Evolutionary conservation across 2,888 invertebrate genomes (phyloP).

Genomic region (Clitarchus hookeri): DNA sequence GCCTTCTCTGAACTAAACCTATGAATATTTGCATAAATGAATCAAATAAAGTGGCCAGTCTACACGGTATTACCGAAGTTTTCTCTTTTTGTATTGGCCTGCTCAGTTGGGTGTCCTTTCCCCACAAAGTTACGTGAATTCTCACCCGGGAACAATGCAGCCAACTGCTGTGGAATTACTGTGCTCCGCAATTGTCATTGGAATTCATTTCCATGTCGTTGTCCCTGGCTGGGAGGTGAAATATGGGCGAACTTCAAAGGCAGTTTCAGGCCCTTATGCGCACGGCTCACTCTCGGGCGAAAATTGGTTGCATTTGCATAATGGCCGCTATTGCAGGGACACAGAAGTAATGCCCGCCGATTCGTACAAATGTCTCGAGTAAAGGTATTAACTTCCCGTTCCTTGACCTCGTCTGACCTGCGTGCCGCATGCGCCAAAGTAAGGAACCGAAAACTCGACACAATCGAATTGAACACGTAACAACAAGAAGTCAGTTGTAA

Average conservation of each 20-base stretch:
- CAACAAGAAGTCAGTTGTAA: too few species aligned
- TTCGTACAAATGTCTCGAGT: too few species aligned
- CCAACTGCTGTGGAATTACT: background rate
- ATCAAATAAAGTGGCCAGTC: too few species aligned
- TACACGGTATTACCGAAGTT: background rate
- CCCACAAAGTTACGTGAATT: background rate
- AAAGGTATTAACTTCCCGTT: background rate
- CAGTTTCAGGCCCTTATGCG: background rate
- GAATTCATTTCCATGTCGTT: background rate
- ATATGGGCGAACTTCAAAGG: too few species aligned
- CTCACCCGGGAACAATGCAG: background rate
- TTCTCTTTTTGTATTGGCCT: background rate
- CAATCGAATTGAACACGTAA: too few species aligned
- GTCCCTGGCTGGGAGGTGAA: background rate
- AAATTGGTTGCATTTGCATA: background rate
- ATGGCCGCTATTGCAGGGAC: background rate
- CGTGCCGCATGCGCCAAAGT: too few species aligned
- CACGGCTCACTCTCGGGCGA: background rate
- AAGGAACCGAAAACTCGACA: too few species aligned
- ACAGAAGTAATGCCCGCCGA: background rate
- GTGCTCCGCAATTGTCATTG: background rate
- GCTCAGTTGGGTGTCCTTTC: background rate
- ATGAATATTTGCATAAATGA: too few species aligned
- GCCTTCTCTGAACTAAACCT: too few species aligned
- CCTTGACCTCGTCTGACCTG: background rate